A percentile compares a stretch with the other conserved stretches of the same genome.
phyloP scores from a whole-genome alignment of 2,888 invertebrate genomes.

The Melanchra persicariae region DNA sequence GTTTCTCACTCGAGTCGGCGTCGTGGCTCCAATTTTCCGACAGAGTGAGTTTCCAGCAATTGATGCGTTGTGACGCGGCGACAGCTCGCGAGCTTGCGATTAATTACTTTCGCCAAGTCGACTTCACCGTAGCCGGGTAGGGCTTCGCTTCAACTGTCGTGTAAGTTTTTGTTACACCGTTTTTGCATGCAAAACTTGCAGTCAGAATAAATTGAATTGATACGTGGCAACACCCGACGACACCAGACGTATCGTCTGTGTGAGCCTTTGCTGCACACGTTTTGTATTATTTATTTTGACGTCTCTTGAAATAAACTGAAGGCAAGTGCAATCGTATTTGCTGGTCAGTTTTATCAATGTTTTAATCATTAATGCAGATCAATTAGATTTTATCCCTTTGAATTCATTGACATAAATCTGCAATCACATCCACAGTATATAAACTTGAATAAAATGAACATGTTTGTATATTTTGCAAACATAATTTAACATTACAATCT shows the following conservation, averaged over 20 bases:
- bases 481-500: slow-evolving; percentile 53
- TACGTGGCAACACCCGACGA: slow-evolving; percentile 62
- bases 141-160: slow-evolving; percentile 84
- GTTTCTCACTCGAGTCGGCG: slow-evolving; percentile 82
- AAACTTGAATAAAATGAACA: slow-evolving; percentile 32
- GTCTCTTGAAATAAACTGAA: slow-evolving; percentile 42
- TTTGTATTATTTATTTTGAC: slow-evolving; percentile 52
- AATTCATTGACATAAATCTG: slow-evolving; percentile 7
- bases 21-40: slow-evolving; percentile 87
- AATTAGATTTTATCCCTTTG: neutral
- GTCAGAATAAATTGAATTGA: slow-evolving; percentile 69
- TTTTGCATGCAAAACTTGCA: slow-evolving; percentile 73
- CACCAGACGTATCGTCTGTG: slow-evolving; percentile 48
- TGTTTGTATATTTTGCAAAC: slow-evolving; percentile 25
- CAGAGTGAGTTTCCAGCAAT: slow-evolving; percentile 80
- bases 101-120: slow-evolving; percentile 87
- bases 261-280: slow-evolving; percentile 40
- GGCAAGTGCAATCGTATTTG: slow-evolving; percentile 13
- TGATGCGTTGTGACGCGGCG: slow-evolving; percentile 87
- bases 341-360: slow-evolving; percentile 32
- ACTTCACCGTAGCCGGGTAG: slow-evolving; percentile 75
- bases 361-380: slow-evolving; percentile 26
- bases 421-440: slow-evolving; percentile 15
- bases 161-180: slow-evolving; percentile 80
- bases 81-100: slow-evolving; percentile 83